phyloP scores from a whole-genome alignment of 2,797 vertebrate species.

The Percopsis omiscomaycus region DNA sequence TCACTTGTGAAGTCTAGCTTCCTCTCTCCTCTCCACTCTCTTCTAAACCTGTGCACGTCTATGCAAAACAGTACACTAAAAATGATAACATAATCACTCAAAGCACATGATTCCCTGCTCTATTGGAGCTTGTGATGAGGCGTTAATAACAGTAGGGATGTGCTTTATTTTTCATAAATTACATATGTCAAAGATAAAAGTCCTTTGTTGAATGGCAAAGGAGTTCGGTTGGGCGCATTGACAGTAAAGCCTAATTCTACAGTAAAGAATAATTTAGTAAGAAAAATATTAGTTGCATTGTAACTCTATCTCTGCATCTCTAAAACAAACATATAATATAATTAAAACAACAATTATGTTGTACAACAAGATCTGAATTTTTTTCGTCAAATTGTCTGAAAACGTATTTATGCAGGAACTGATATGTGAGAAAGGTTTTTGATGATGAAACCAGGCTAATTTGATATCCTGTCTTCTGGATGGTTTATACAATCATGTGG shows the following conservation, averaged over 20 bases:
- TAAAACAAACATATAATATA: no score
- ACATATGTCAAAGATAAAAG: constrained; percentile 77
- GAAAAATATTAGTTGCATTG: background rate
- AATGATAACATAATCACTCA: constrained; percentile 82
- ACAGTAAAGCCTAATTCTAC: constrained; percentile 39
- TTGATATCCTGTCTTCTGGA: background rate
- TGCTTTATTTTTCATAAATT: constrained; percentile 80
- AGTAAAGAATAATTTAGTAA: background rate
- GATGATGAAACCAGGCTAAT: background rate
- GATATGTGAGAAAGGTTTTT: background rate
- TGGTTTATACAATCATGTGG: no score
- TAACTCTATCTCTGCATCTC: no score
- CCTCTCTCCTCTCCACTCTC: constrained; percentile 22
- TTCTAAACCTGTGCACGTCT: constrained; percentile 66
- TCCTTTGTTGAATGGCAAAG: constrained; percentile 62
- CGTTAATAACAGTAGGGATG: constrained; percentile 74
- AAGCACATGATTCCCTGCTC: constrained; percentile 76
- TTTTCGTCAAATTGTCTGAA: no score
- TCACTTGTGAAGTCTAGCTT: constrained; percentile 26
- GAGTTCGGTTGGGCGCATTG: constrained; percentile 24
- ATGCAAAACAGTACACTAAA: constrained; percentile 78
- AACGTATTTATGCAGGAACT: no score
- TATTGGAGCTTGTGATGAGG: constrained; percentile 82
- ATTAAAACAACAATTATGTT: no score
- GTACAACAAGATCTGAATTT: no score